A percentile compares a stretch with the other conserved stretches of the same genome.
phyloP scores from a whole-genome alignment of 2,113 vertebrate species.

The Hystrix cristata region DNA sequence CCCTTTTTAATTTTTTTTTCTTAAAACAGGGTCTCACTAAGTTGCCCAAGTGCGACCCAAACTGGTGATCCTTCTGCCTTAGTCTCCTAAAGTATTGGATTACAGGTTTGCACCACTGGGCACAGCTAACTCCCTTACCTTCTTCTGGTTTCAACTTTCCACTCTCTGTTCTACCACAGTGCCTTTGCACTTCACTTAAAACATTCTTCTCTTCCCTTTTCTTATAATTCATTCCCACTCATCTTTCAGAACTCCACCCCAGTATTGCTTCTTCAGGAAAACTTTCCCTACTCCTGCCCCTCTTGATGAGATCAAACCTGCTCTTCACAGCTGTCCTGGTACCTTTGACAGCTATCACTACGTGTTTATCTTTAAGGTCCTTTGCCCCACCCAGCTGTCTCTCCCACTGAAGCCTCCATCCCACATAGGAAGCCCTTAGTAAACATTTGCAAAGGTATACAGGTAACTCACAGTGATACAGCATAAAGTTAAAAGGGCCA shows the following conservation, averaged over 20 bases:
- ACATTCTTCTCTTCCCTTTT: conserved; percentile 25
- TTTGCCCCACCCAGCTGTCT: not conserved
- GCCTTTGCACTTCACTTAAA: conserved; percentile 7
- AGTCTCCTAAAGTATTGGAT: not conserved
- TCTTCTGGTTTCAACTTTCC: not conserved
- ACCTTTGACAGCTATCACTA: not conserved
- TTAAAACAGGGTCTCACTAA: not conserved
- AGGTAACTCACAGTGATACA: not conserved
- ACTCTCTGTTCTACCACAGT: not conserved
- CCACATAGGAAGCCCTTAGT: not conserved
- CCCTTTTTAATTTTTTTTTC: not conserved
- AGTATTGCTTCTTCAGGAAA: not conserved
- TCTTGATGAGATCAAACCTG: not conserved
- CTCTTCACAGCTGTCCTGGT: not conserved
- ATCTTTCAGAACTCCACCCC: conserved; percentile 8
- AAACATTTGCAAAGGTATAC: not conserved
- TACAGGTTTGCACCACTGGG: not conserved
- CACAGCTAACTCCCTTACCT: not conserved
- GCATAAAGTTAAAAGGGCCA: conserved; percentile 2
- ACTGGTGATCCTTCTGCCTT: not conserved
- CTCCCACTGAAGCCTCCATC: not conserved
- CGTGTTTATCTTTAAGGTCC: not conserved
- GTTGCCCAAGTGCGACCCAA: not conserved
- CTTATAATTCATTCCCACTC: not conserved
- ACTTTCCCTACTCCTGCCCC: not conserved